Evolutionary conservation across 2,797 vertebrate species (phyloP).

Genomic region (Cryptoprocta ferox): DNA sequence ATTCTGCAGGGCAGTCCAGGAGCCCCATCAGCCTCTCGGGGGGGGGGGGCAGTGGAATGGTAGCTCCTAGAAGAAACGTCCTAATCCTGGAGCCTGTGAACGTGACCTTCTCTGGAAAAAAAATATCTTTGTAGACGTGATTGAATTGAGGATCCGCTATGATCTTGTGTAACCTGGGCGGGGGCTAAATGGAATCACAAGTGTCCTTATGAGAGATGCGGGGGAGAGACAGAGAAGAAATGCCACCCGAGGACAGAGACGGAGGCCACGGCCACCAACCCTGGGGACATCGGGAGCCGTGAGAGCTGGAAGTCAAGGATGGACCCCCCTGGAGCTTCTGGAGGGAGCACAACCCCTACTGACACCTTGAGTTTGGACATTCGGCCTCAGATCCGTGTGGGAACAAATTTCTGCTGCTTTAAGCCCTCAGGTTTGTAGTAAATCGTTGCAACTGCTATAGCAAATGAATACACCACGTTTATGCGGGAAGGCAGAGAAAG

Average conservation of each 20-base stretch:
- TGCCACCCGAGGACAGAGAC: not conserved
- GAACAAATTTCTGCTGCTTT: not conserved
- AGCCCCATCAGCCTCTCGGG: not conserved
- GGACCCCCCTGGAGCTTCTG: not conserved
- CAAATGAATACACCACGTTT: no score
- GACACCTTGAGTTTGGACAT: not conserved
- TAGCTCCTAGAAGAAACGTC: no score
- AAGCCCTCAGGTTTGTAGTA: not conserved
- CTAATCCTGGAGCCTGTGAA: not conserved
- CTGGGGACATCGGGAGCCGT: not conserved
- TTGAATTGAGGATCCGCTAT: not conserved
- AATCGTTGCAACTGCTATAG: not conserved
- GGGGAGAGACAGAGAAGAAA: not conserved
- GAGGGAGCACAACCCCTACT: not conserved
- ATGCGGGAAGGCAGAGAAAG: not conserved
- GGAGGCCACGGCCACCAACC: not conserved
- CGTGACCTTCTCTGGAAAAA: not conserved
- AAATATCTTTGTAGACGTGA: not conserved
- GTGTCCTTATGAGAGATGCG: not conserved
- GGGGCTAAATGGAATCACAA: not conserved
- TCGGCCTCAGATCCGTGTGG: not conserved
- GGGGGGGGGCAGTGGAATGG: fast-evolving
- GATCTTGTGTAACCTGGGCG: not conserved
- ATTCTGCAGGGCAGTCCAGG: not conserved
- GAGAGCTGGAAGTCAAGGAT: not conserved